These are phyloP conservation scores for Odontamblyopus rebecca DNA, from an alignment of 2,797 vertebrate genomes.

Conservation along the genomic window DNA sequence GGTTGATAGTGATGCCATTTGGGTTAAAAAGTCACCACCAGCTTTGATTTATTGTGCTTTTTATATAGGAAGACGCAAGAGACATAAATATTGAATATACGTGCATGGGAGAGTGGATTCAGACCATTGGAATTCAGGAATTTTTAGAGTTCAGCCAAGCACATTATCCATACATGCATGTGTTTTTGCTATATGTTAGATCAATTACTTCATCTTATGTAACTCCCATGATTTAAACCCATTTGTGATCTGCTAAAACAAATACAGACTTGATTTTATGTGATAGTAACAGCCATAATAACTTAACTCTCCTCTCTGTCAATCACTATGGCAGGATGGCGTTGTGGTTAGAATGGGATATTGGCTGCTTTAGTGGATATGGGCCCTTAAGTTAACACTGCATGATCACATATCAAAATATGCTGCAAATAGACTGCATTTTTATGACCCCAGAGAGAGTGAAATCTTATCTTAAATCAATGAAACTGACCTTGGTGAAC, in stretches of 20 bases:
- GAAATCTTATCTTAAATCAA: slow-evolving; percentile 15
- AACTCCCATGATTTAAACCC: slow-evolving; percentile 31
- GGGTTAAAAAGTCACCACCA: slow-evolving; percentile 61
- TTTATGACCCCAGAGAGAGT: slow-evolving; percentile 24
- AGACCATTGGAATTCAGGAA: slow-evolving; percentile 58
- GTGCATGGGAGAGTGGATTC: slow-evolving; percentile 57
- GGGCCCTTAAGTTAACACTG: slow-evolving; percentile 24
- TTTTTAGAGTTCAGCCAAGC: slow-evolving; percentile 44
- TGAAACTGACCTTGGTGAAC: background rate
- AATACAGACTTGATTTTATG: background rate
- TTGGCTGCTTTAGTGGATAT: slow-evolving; percentile 9
- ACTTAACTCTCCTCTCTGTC: background rate
- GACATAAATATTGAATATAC: slow-evolving; percentile 35
- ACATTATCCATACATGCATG: slow-evolving; percentile 60
- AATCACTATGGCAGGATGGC: slow-evolving; percentile 22
- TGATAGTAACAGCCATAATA: slow-evolving; percentile 10
- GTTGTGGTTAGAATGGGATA: slow-evolving; percentile 15
- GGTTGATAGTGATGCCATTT: slow-evolving; percentile 69
- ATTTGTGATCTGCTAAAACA: slow-evolving; percentile 22
- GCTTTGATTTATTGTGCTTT: slow-evolving; percentile 67
- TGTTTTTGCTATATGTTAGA: slow-evolving; percentile 50
- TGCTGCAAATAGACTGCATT: slow-evolving; percentile 29
- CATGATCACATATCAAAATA: slow-evolving; percentile 30
- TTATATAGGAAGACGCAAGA: slow-evolving; percentile 54
- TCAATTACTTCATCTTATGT: slow-evolving; percentile 53